Evolutionary conservation across 2,113 vertebrate species (phyloP).

Genomic region (Campylorhamphus procurvoides): DNA sequence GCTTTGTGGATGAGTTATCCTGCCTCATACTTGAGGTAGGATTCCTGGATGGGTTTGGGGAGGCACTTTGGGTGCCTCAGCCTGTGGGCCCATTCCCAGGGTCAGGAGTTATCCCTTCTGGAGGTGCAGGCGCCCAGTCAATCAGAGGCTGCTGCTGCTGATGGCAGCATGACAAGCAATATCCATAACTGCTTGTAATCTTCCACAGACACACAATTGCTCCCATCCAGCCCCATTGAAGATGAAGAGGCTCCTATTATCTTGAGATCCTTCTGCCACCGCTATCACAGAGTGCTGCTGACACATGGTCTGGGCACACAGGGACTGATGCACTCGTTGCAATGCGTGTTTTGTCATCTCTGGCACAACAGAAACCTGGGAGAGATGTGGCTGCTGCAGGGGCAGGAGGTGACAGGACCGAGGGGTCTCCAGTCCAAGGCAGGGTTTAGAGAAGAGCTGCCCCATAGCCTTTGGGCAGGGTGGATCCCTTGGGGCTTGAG

Average conservation of each 20-base stretch:
- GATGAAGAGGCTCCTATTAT: constrained; percentile 55
- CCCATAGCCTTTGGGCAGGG: background rate
- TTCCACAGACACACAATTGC: constrained; percentile 22
- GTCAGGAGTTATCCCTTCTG: background rate
- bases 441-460: background rate
- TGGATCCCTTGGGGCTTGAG: fast-evolving
- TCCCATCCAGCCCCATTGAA: constrained; percentile 38
- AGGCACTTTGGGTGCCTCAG: fast-evolving
- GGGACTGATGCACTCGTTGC: background rate
- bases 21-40: background rate
- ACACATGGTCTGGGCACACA: constrained; percentile 1
- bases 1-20: background rate
- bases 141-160: constrained; percentile 47
- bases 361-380: fast-evolving
- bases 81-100: fast-evolving
- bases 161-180: constrained; percentile 64
- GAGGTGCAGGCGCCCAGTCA: background rate
- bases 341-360: background rate
- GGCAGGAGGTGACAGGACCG: background rate
- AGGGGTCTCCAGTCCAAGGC: background rate
- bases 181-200: constrained; percentile 60
- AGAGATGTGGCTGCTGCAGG: fast-evolving
- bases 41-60: fast-evolving
- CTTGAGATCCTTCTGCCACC: constrained; percentile 42
- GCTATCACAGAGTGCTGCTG: constrained; percentile 34